Evolutionary conservation across 2,797 vertebrate genomes (phyloP), one percentile per base, ranked within the genome.

Genomic region (Corythornis leucogaster): DNA sequence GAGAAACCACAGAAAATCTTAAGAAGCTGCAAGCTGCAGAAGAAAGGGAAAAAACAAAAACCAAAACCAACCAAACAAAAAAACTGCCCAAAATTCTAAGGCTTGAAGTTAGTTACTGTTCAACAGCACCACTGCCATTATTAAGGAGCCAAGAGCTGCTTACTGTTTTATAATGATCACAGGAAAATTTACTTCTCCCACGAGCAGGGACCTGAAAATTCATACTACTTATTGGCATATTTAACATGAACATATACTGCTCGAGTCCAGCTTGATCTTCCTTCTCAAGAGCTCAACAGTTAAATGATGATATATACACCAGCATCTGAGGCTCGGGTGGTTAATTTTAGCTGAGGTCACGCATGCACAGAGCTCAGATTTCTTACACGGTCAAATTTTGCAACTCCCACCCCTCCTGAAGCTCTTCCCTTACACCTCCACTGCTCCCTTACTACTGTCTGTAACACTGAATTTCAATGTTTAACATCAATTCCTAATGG

Each of bases 121-220:
- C 43, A 57, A 43, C 63, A 86, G 67, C 75, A 79, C 31, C 4
- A 25, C 24, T 89, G 64, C 70, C 71, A 9, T 61, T 8, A 53
- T 48, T 46, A 5, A 88, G 62, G 70, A 63, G 31, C 59, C 86
- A 71, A 87, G 63, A 81, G 53, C 74, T 79, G 95, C 98, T 99
- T 98, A 99, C 99, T 98, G 93, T 93, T 98, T 98, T 99, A 95
- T 98, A 99, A 96, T 98, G 98, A 80, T 97, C 90, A 71, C 98
- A 98, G 97, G 98, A 99, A 90, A 97, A 97, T 94, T 96, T 98
- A 97, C 98, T 99, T 95, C 97, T 98, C 95, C 98, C 98, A 94
- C 98, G 97, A 80, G 93, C 33, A 3, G 98, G 98, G 93, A 98
- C 97, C 95, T 94, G 96, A 30, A 98, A 96, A 90, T 89, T 95